A percentile compares a stretch with the other conserved stretches of the same genome.
Evolutionary conservation across 2,888 invertebrate species (phyloP).

Genomic region (Selenia dentaria): DNA sequence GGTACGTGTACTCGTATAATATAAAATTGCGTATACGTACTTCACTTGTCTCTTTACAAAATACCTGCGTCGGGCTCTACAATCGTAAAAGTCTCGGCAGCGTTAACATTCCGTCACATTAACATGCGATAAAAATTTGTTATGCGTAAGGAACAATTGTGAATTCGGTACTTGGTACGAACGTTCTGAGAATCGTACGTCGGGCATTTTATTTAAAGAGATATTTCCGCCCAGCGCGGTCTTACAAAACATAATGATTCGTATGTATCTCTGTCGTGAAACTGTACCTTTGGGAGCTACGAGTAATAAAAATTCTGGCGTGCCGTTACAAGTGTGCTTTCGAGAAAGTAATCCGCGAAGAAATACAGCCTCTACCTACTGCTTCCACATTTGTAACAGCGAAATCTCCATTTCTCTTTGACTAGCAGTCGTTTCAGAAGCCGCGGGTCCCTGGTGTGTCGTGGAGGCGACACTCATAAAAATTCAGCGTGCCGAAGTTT

Average conservation of each 20-base stretch:
- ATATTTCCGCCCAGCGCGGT: slow-evolving; percentile 50
- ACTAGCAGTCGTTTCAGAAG: slow-evolving; percentile 77
- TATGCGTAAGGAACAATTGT: slow-evolving; percentile 30
- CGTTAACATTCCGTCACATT: slow-evolving; percentile 28
- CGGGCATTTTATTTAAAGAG: slow-evolving; percentile 46
- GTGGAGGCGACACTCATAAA: slow-evolving; percentile 78
- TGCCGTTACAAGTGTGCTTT: slow-evolving; percentile 71
- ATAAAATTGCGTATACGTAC: too few species aligned
- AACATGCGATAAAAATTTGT: slow-evolving; percentile 31
- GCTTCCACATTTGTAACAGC: slow-evolving; percentile 80
- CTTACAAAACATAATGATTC: slow-evolving; percentile 67
- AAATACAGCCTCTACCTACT: slow-evolving; percentile 72
- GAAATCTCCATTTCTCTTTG: slow-evolving; percentile 83
- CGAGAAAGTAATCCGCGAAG: slow-evolving; percentile 78
- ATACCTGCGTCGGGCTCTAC: slow-evolving; percentile 9
- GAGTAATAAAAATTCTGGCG: slow-evolving; percentile 76
- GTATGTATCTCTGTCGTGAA: slow-evolving; percentile 71
- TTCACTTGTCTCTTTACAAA: slow-evolving; percentile 16
- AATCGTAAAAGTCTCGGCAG: slow-evolving; percentile 22
- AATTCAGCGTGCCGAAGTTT: slow-evolving; percentile 74
- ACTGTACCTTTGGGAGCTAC: slow-evolving; percentile 69
- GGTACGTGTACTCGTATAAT: too few species aligned
- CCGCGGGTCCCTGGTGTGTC: slow-evolving; percentile 75
- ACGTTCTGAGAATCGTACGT: slow-evolving; percentile 17
- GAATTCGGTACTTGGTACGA: slow-evolving; percentile 11